Conservation (phyloP, 1,140 invertebrate genomes). For the Stegodyphus dumicola region DNA sequence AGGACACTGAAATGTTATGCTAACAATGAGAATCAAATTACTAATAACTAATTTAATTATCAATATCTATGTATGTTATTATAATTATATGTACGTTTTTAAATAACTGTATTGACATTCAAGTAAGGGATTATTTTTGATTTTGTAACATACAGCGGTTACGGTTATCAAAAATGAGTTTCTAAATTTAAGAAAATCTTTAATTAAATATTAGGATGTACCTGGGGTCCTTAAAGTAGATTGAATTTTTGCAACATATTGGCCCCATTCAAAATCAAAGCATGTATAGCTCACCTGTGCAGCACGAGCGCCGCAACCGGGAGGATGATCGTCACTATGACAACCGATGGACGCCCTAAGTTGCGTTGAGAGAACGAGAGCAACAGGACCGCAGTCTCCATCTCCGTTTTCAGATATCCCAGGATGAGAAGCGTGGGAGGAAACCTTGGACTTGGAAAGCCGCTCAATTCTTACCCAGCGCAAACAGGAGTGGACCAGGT, state of each 20-base stretch:
- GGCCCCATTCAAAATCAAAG: background rate
- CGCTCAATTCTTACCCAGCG: background rate
- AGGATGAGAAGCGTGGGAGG: slow-evolving; percentile 33
- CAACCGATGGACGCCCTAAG: slow-evolving; percentile 35
- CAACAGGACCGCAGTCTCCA: slow-evolving; percentile 54
- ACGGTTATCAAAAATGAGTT: too few species aligned
- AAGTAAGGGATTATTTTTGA: too few species aligned
- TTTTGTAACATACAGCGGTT: too few species aligned
- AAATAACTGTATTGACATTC: too few species aligned
- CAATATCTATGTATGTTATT: too few species aligned
- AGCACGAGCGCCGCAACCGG: slow-evolving; percentile 16
- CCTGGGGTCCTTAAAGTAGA: too few species aligned
- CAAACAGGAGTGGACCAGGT: background rate
- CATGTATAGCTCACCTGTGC: slow-evolving; percentile 26
- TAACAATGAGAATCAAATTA: too few species aligned
- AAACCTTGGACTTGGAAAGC: background rate
- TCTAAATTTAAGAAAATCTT: too few species aligned
- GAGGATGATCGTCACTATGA: slow-evolving; percentile 25
- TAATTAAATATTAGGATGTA: too few species aligned
- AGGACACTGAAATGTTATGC: too few species aligned
- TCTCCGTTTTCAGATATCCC: slow-evolving; percentile 7
- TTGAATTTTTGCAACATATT: slow-evolving; percentile 8
- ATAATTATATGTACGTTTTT: too few species aligned
- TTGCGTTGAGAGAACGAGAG: slow-evolving; percentile 41
- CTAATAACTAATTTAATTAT: too few species aligned